Conservation (phyloP, 1,140 invertebrate species). For the Hylyphantes graminicola region DNA sequence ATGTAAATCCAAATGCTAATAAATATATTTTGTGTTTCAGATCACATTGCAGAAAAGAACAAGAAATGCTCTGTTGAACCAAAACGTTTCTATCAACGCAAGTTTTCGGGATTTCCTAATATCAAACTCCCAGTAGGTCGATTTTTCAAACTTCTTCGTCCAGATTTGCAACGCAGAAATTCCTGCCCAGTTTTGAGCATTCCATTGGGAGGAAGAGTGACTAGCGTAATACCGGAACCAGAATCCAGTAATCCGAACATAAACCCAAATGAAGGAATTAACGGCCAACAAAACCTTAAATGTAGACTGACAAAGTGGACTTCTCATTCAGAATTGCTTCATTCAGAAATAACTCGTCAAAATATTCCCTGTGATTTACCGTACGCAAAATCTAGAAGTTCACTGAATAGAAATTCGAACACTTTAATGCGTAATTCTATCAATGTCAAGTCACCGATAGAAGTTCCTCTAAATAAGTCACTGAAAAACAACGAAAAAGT, state of each 20-base stretch:
- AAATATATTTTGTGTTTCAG: slow-evolving; percentile 21
- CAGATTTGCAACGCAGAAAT: slow-evolving; percentile 38
- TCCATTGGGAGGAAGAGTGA: neutral
- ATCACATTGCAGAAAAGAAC: slow-evolving; percentile 40
- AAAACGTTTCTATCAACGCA: slow-evolving; percentile 48
- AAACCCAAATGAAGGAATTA: neutral
- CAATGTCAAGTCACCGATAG: neutral
- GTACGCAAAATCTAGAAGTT: no score
- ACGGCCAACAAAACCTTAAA: slow-evolving; percentile 6
- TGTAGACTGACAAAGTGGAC: slow-evolving; percentile 41
- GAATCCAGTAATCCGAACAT: neutral
- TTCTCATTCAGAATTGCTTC: slow-evolving; percentile 32
- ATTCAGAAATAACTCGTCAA: slow-evolving; percentile 2
- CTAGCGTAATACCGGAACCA: slow-evolving; percentile 2
- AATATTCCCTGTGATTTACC: neutral
- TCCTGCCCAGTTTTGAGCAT: slow-evolving; percentile 44
- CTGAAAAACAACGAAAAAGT: neutral
- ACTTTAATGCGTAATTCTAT: neutral
- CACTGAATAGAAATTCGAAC: no score
- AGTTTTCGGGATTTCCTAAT: slow-evolving; percentile 23
- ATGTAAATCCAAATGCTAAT: no score
- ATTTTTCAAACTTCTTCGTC: slow-evolving; percentile 34
- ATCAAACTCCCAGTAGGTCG: slow-evolving; percentile 40
- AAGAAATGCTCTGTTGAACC: slow-evolving; percentile 44
- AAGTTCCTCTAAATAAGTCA: neutral